phyloP scores from a whole-genome alignment of 1,140 invertebrate genomes.

The Heliconius melpomene region DNA sequence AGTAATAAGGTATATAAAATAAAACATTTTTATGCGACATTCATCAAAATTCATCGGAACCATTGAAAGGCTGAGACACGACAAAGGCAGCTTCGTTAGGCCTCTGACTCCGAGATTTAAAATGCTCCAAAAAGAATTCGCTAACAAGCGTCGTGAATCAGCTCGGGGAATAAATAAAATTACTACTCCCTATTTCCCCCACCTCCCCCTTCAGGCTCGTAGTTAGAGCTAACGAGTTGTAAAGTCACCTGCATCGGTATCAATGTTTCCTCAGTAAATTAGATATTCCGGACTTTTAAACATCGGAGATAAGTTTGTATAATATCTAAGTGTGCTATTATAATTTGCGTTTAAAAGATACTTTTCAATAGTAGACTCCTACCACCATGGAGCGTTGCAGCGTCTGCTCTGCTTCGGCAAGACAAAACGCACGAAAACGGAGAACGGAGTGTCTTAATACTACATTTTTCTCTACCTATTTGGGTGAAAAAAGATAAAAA shows the following conservation, averaged over 20 bases:
- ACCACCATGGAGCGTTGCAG: no score
- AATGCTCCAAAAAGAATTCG: conserved; percentile 54
- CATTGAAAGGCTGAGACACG: conserved; percentile 27
- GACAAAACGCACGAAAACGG: no score
- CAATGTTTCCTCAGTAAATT: conserved; percentile 13
- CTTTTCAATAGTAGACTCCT: no score
- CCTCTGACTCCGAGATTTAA: conserved; percentile 53
- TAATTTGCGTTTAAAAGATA: no score
- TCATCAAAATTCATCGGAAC: conserved; percentile 27
- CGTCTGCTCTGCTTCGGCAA: no score
- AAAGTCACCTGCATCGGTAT: conserved; percentile 18
- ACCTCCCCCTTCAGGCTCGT: not conserved
- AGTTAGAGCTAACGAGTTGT: conserved; percentile 28
- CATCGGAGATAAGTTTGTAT: not conserved
- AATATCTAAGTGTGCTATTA: no score
- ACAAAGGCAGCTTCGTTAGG: conserved; percentile 56
- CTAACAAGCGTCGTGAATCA: conserved; percentile 54
- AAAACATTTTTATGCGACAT: conserved; percentile 18
- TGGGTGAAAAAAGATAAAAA: no score
- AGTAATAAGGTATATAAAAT: not conserved
- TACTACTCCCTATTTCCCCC: conserved; percentile 16
- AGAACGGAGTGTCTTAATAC: no score
- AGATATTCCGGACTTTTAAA: not conserved
- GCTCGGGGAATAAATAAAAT: conserved; percentile 52
- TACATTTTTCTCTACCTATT: no score